Percentiles rank a stretch among this genome's conserved stretches.
These are phyloP conservation scores for Lepus americanus DNA, from an alignment of 2,113 vertebrate genomes.

Conservation along the genomic window DNA sequence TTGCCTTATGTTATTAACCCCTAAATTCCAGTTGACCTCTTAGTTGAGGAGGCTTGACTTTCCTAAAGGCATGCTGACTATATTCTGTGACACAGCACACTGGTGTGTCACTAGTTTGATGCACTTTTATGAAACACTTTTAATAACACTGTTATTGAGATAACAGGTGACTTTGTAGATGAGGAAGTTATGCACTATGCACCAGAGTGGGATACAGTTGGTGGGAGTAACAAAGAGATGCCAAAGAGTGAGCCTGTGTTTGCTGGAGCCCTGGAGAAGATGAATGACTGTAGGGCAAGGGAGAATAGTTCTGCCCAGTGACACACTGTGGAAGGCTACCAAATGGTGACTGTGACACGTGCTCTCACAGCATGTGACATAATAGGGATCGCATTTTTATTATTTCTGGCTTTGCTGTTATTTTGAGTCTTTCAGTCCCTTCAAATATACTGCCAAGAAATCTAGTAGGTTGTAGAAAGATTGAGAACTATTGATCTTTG, in stretches of 20 bases:
- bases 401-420: constrained; percentile 33
- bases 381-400: constrained; percentile 7
- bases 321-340: neutral
- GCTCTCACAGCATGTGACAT: neutral
- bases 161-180: constrained; percentile 12
- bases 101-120: neutral
- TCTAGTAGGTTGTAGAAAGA: neutral
- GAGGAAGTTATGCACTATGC: neutral
- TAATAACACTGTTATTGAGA: neutral
- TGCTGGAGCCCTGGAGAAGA: neutral
- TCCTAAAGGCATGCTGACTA: constrained; percentile 41
- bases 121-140: neutral
- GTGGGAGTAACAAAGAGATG: neutral
- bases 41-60: constrained; percentile 71
- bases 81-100: neutral
- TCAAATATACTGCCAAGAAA: constrained; percentile 23
- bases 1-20: constrained; percentile 61
- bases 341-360: no score
- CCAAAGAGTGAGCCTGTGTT: neutral
- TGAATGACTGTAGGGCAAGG: neutral
- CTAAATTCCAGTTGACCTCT: constrained; percentile 60
- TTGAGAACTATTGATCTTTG: constrained; percentile 19
- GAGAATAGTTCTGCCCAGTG: neutral
- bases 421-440: constrained; percentile 32
- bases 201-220: neutral